A percentile compares a stretch with the other conserved stretches of the same genome.
Conservation (phyloP, 2,888 invertebrate genomes). For the Chirona hameri region DNA sequence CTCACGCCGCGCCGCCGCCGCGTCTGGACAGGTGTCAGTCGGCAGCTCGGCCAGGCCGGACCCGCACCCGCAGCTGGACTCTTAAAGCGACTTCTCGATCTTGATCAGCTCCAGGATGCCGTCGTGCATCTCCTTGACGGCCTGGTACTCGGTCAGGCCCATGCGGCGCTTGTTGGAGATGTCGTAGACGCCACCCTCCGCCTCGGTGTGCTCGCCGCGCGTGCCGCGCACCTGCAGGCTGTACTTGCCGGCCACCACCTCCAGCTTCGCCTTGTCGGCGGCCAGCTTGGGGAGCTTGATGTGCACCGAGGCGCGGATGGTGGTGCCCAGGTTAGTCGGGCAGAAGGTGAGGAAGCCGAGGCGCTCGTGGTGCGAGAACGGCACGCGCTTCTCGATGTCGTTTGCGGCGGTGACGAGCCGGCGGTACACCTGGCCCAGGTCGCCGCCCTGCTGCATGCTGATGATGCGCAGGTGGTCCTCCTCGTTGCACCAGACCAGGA, state of each 20-base stretch:
- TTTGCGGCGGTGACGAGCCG: too few species aligned
- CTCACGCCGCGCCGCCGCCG: not conserved
- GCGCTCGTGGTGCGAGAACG: constrained; percentile 91
- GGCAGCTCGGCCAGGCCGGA: not conserved
- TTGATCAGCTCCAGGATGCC: constrained; percentile 91
- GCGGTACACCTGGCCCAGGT: too few species aligned
- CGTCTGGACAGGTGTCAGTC: not conserved
- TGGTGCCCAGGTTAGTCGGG: too few species aligned
- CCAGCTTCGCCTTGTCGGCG: constrained; percentile 62
- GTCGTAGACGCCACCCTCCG: constrained; percentile 92
- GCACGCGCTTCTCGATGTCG: too few species aligned
- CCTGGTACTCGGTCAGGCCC: constrained; percentile 93
- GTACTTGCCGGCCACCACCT: constrained; percentile 57
- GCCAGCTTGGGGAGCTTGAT: constrained; percentile 94
- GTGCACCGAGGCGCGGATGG: too few species aligned
- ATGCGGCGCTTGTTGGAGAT: constrained; percentile 97
- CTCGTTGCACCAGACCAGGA: constrained; percentile 97
- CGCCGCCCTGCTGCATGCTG: too few species aligned
- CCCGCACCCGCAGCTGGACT: not conserved
- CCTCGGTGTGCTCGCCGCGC: constrained; percentile 93
- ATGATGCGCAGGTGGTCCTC: too few species aligned
- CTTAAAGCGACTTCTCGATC: constrained; percentile 6
- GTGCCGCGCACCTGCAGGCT: constrained; percentile 88
- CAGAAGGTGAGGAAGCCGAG: constrained; percentile 98
- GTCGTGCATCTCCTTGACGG: constrained; percentile 95